phyloP scores from a whole-genome alignment of 2,888 invertebrate genomes.

The Drosophila differens region DNA sequence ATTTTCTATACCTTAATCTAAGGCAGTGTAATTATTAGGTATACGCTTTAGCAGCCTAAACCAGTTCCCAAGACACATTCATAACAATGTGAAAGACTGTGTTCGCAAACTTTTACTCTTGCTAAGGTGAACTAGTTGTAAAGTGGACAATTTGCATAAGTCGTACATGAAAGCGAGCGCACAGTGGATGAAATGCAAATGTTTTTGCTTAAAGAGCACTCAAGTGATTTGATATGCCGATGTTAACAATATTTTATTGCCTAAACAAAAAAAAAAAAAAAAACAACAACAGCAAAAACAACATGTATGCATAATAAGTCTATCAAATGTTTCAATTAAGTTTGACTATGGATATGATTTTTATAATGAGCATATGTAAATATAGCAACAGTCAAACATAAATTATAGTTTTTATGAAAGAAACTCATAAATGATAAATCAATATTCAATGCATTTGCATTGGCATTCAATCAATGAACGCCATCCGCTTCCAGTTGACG shows the following conservation, averaged over 20 bases:
- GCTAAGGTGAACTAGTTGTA: slow-evolving; percentile 74
- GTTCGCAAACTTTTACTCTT: slow-evolving; percentile 72
- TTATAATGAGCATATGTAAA: neutral
- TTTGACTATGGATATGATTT: neutral
- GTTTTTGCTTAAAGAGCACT: slow-evolving; percentile 1
- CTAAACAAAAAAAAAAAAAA: neutral
- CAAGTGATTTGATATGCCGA: neutral
- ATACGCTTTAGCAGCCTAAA: slow-evolving; percentile 42
- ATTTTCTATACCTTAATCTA: neutral
- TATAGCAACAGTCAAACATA: neutral
- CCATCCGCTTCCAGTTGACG: slow-evolving; percentile 21
- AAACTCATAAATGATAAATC: slow-evolving; percentile 5
- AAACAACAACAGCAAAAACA: neutral
- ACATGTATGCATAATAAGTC: neutral
- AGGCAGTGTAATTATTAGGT: slow-evolving; percentile 1
- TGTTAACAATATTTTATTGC: neutral
- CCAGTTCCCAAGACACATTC: slow-evolving; percentile 48
- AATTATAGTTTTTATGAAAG: slow-evolving; percentile 1
- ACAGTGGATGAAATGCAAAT: slow-evolving; percentile 27
- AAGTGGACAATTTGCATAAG: slow-evolving; percentile 71
- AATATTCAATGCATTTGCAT: slow-evolving; percentile 30
- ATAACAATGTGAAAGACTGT: slow-evolving; percentile 10
- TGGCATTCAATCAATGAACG: slow-evolving; percentile 23
- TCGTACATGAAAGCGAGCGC: slow-evolving; percentile 53
- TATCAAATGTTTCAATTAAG: neutral